Base-by-base conservation (phyloP, 2,888 invertebrate genomes). In the Leptopterna dolabrata region DNA sequence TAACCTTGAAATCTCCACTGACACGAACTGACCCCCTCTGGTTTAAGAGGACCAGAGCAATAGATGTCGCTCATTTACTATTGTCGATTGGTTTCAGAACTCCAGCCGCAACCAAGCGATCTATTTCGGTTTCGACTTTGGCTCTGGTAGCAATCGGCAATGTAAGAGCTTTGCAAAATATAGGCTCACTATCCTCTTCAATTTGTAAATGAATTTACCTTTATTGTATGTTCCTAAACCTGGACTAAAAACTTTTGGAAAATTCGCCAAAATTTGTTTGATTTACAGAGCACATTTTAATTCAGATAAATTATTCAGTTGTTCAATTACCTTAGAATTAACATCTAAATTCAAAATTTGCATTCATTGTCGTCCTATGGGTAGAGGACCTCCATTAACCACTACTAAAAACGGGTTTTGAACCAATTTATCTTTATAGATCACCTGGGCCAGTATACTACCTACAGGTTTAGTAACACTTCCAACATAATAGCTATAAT, bases 1-100 rank as follows among this genome's bases (percentile, higher is more conserved):
- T 91, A 0, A 91, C 76, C 80, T 90, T 90, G 83, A 89, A 91
- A 89, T 92, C 91, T 0, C 90, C 91, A 87, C 91, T 91, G 16
- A 91, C 88, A 19, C 91, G 76, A 6, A 91, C 89, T 70, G 86
- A 71, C 0, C 91, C n/a, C 91, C 87, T 91, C 90, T 13, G 88
- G 89, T 89, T 92, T 92, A 2, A n/a, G n/a, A 91, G 84, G 0
- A 92, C 90, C 0, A 91, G 90, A 2, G 91, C 91, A 4, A 92
- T 90, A 0, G 91, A 91, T 13, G 91, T 91, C 13, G 89, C 91
- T 91, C 91, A 91, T 30, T 90, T 89, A 55, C 89, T 87, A 86
- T 83, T 82, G 70, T 89, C 88, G 19, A 90, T 89, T 85, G 88
- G 87, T 19, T 82, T 86, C 13, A 91, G 87, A 27, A 90, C 88